These are phyloP conservation scores for Chirona hameri DNA, from an alignment of 2,888 invertebrate genomes.

Conservation along the genomic window DNA sequence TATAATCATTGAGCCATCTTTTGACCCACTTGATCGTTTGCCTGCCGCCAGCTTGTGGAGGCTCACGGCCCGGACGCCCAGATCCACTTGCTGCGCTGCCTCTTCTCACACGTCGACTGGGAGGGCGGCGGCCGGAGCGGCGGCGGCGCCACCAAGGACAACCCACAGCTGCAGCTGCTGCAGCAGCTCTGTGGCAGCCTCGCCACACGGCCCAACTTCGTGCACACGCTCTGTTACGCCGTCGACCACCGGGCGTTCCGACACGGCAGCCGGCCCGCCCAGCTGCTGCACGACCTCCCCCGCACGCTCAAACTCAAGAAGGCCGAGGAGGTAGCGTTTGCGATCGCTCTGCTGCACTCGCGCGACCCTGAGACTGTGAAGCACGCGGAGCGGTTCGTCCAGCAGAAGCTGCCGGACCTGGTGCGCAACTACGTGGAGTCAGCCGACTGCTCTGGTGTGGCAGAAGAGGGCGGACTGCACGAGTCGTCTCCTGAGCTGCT, in stretches of 20 bases:
- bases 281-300: slow-evolving; percentile 77
- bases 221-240: slow-evolving; percentile 82
- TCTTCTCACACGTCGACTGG: slow-evolving; percentile 85
- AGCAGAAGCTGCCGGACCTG: slow-evolving; percentile 75
- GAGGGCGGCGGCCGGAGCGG: slow-evolving; percentile 54
- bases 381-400: slow-evolving; percentile 72
- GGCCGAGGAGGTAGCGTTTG: slow-evolving; percentile 87
- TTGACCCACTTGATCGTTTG: too few species aligned
- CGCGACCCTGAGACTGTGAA: slow-evolving; percentile 68
- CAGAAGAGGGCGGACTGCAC: slow-evolving; percentile 77
- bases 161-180: slow-evolving; percentile 66
- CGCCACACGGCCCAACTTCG: slow-evolving; percentile 78
- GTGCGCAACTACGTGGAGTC: slow-evolving; percentile 81
- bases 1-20: too few species aligned
- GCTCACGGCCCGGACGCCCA: slow-evolving; percentile 94
- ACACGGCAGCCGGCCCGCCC: slow-evolving; percentile 60
- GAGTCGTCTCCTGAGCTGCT: slow-evolving; percentile 86
- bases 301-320: slow-evolving; percentile 79
- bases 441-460: slow-evolving; percentile 51
- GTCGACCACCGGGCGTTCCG: slow-evolving; percentile 56
- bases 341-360: slow-evolving; percentile 77
- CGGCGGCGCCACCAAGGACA: slow-evolving; percentile 44
- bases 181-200: slow-evolving; percentile 72
- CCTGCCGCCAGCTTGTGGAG: slow-evolving; percentile 67
- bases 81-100: slow-evolving; percentile 91